Evolutionary conservation across 2,113 vertebrate genomes (phyloP), one percentile per base, ranked within the genome.

Genomic region (Deroptyus accipitrinus): DNA sequence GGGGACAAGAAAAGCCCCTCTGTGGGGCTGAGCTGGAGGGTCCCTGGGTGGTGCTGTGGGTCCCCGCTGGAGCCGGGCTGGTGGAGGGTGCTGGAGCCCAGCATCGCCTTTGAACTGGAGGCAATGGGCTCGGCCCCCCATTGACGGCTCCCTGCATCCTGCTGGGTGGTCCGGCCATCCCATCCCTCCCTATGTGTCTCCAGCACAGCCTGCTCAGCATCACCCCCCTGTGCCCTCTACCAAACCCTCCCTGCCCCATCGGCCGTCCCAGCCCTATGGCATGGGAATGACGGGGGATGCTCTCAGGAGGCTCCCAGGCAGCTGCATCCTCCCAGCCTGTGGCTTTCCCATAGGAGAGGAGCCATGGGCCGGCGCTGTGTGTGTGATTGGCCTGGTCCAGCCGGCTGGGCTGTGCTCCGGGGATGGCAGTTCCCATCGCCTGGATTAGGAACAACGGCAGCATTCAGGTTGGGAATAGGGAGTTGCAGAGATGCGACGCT

Each of bases 1-100:
- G 81, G 75, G 87, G 91, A 94, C 92, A 70, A 95, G 93, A 90
- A 88, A 94, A 97, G 92, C 94, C 94, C 96, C 93, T 92, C 59
- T 13, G 90, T 37, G 27, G 76, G 92, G 75, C 86, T 73, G 92
- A 79, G 92, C 87, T 31, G 39, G 49, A 63, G 96, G 93, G 94
- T 93, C 92, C 77, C 25, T 83, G 94, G 96, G 96, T 96, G 96
- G 66, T 52, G 77, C 82, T 52, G 76, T 23, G 70, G 72, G 79
- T 72, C 88, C 80, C 57, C 2, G 5, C 39, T 5, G 83, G 76
- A 88, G 94, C 83, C 33, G 5, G 39, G 59, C 59, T 69, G 94
- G 80, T 51, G 1, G 24, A 91, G 90, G 87, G 61, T 27, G 35
- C 19, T 2, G 48, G 61, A 85, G 80, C 55, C 23, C 88, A 6